Conservation (phyloP, 2,797 vertebrate species). For the Neosilurus mollespiculum region DNA sequence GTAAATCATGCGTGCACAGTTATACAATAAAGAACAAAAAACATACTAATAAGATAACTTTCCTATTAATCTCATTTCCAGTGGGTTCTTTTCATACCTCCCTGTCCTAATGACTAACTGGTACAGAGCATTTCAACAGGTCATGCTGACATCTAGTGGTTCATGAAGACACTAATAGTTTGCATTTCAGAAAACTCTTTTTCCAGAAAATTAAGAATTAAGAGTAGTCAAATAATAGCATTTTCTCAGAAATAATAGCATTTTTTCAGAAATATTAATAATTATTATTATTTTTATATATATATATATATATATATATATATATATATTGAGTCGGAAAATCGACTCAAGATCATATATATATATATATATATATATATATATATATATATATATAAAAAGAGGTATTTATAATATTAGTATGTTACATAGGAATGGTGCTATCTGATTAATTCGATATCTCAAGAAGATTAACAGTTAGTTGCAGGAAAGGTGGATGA, state of each 20-base stretch:
- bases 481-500: too few relatives aligned
- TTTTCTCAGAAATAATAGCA: neutral
- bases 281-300: too few relatives aligned
- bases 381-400: too few relatives aligned
- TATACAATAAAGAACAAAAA: neutral
- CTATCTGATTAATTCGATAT: too few relatives aligned
- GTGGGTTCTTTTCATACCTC: neutral
- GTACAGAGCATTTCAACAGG: conserved; percentile 13
- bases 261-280: too few relatives aligned
- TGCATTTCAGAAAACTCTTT: neutral
- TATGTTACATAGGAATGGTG: too few relatives aligned
- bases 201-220: neutral
- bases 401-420: too few relatives aligned
- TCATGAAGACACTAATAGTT: neutral
- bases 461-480: too few relatives aligned
- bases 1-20: neutral
- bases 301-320: too few relatives aligned
- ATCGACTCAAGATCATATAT: too few relatives aligned
- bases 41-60: neutral
- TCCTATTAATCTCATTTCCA: neutral
- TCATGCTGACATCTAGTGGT: conserved; percentile 57
- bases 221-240: neutral
- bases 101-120: conserved; percentile 2
- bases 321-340: too few relatives aligned
- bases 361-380: too few relatives aligned